Base-by-base conservation (phyloP, 2,888 invertebrate genomes). In the Dynastes maya region DNA sequence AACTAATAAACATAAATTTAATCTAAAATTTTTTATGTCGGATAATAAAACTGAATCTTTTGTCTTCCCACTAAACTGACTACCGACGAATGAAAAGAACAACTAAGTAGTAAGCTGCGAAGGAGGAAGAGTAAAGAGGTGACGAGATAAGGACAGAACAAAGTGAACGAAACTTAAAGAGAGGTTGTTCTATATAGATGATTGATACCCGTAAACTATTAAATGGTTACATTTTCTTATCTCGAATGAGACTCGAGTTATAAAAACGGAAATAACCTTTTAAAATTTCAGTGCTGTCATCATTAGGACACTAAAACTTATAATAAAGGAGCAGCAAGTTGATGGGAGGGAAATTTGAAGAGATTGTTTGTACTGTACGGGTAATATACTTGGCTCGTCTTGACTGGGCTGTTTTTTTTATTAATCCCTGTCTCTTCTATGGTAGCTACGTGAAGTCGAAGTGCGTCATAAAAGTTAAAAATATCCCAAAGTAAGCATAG, bases 231-330 rank as follows among this genome's bases (percentile, higher is more conserved):
- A 84, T 83, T 82, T 81, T 81, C 83, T 84, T 84, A 84, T 85
- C 83, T 84, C 55, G 68, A 79, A 79, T 74, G 78, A 79, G 79
- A 67, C 71, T 80, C 29, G 80, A 80, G 82, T 81, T 82, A 80
- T 85, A 85, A 84, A 84, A 83, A 78, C 79, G 76, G 79, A 81
- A 84, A 84, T 83, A 83, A 83, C 82, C 83, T 84, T 83, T 84
- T 82, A 83, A 83, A 83, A 82, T 83, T 83, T 84, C 83, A 82
- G 82, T 81, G 83, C 79, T 81, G 80, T 70, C 70, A 80, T 82
- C 82, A 81, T 81, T 80, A 79, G 79, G 80, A 81, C 79, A 82
- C 76, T 83, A 82, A 83, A 83, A 79, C 81, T 80, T 81, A 80
- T 81, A 83, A 82, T 82, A 82, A 83, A 80, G 80, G 79, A 81